Conservation (phyloP, 35 echinoderm and acorn worm species). For the Ophiothrix spiculata region DNA sequence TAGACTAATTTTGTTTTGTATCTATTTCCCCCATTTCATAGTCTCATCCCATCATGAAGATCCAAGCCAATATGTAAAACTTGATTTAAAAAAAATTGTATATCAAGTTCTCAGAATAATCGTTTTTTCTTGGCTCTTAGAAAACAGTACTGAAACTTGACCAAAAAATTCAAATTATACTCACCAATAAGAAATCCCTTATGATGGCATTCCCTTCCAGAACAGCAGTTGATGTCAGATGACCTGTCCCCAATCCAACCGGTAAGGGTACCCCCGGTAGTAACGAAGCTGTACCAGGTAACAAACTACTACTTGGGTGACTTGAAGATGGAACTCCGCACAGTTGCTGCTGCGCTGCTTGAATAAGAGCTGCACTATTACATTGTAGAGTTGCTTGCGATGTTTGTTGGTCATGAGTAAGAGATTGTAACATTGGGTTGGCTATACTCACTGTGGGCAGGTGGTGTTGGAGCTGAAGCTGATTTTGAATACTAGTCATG, state of each 20-base stretch:
- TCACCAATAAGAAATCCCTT: background rate
- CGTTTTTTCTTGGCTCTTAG: too few relatives aligned
- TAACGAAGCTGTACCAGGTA: background rate
- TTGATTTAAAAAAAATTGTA: too few relatives aligned
- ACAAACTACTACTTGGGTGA: background rate
- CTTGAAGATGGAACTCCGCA: background rate
- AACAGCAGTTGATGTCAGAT: background rate
- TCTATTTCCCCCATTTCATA: too few relatives aligned
- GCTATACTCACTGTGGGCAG: background rate
- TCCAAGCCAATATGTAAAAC: too few relatives aligned
- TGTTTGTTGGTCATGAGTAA: background rate
- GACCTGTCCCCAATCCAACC: background rate
- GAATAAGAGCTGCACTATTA: background rate
- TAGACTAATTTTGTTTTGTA: too few relatives aligned
- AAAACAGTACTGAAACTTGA: too few relatives aligned
- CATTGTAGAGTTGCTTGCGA: background rate
- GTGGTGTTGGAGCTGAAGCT: background rate
- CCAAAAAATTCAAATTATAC: too few relatives aligned
- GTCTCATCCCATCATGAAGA: too few relatives aligned
- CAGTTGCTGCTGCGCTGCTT: background rate
- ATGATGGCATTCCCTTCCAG: background rate
- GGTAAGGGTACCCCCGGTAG: background rate
- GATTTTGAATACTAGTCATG: background rate
- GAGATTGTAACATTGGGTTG: background rate
- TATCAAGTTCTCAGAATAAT: too few relatives aligned